phyloP scores from a whole-genome alignment of 2,888 invertebrate genomes.

The Caenorhabditis drosophilae region DNA sequence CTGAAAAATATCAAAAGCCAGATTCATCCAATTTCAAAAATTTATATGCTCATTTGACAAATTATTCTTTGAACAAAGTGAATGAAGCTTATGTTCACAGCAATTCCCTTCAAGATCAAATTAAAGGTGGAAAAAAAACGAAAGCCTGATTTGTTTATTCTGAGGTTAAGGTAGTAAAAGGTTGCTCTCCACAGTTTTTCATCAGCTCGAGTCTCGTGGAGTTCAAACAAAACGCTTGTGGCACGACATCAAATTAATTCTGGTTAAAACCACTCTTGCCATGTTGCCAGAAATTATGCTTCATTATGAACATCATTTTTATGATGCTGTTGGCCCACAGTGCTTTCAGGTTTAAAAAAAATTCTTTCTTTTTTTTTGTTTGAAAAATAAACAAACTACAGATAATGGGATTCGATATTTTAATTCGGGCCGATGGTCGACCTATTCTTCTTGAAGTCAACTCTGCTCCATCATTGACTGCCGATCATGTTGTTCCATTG shows the following conservation, averaged over 20 bases:
- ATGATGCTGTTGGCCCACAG: conserved; percentile 68
- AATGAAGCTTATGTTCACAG: conserved; percentile 70
- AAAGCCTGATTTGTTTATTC: not conserved
- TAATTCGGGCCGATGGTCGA: conserved; percentile 70
- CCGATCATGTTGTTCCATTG: conserved; percentile 49
- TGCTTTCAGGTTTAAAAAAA: conserved; percentile 71
- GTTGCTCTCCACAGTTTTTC: conserved; percentile 71
- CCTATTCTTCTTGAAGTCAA: conserved; percentile 73
- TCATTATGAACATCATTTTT: conserved; percentile 68
- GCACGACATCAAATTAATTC: conserved; percentile 71
- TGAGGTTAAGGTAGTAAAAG: conserved; percentile 72
- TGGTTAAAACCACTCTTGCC: conserved; percentile 72
- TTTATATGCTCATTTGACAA: conserved; percentile 72
- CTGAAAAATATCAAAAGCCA: conserved; percentile 71
- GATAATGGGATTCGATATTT: conserved; percentile 73
- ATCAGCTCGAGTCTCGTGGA: conserved; percentile 68
- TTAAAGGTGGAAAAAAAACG: conserved; percentile 52
- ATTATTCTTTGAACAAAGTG: conserved; percentile 73
- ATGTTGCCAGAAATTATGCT: conserved; percentile 72
- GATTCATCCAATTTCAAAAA: conserved; percentile 71
- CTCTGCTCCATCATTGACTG: conserved; percentile 72
- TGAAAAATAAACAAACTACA: conserved; percentile 48
- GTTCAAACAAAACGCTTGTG: conserved; percentile 70
- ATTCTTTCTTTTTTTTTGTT: not conserved
- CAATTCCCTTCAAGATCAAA: conserved; percentile 61